Conservation (phyloP, 2,797 vertebrate genomes). For the Sparidentex hasta region DNA sequence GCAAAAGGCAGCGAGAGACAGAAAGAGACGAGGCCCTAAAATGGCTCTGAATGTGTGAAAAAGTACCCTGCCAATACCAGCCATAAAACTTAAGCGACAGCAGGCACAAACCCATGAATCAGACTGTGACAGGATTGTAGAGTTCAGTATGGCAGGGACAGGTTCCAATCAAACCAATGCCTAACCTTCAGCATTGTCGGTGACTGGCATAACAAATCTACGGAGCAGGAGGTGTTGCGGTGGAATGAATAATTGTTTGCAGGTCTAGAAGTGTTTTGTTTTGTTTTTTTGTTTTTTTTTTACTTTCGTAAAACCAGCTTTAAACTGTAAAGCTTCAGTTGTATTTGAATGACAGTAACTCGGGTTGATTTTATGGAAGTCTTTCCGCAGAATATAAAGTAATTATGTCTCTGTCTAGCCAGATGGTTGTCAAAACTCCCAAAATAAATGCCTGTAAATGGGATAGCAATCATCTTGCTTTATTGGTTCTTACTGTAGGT, state of each 20-base stretch:
- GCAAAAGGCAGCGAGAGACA: slow-evolving; percentile 54
- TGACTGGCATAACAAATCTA: slow-evolving; percentile 46
- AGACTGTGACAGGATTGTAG: slow-evolving; percentile 67
- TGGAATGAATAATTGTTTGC: slow-evolving; percentile 34
- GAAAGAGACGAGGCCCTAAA: slow-evolving; percentile 58
- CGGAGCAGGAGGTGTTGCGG: slow-evolving; percentile 20
- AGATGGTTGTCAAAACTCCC: slow-evolving; percentile 21
- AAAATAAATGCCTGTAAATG: slow-evolving; percentile 5
- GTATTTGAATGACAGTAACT: slow-evolving; percentile 18
- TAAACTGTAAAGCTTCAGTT: slow-evolving; percentile 21
- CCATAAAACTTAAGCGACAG: slow-evolving; percentile 78
- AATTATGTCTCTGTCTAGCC: slow-evolving; percentile 3
- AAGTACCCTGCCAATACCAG: slow-evolving; percentile 73
- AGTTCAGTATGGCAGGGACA: slow-evolving; percentile 59
- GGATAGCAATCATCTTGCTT: slow-evolving; percentile 12
- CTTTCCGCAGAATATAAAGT: slow-evolving; percentile 27
- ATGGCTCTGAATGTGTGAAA: slow-evolving; percentile 76
- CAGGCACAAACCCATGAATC: slow-evolving; percentile 81
- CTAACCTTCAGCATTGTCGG: slow-evolving; percentile 46
- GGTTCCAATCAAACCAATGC: slow-evolving; percentile 65
- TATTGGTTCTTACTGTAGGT: background rate
- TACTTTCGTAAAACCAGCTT: slow-evolving; percentile 29
- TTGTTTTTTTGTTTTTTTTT: slow-evolving; percentile 3
- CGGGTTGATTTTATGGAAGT: slow-evolving; percentile 14
- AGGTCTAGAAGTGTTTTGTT: slow-evolving; percentile 20